Percentiles rank a stretch among this genome's conserved stretches.
Evolutionary conservation across 2,797 vertebrate genomes (phyloP).

Genomic region (Alauda arvensis): DNA sequence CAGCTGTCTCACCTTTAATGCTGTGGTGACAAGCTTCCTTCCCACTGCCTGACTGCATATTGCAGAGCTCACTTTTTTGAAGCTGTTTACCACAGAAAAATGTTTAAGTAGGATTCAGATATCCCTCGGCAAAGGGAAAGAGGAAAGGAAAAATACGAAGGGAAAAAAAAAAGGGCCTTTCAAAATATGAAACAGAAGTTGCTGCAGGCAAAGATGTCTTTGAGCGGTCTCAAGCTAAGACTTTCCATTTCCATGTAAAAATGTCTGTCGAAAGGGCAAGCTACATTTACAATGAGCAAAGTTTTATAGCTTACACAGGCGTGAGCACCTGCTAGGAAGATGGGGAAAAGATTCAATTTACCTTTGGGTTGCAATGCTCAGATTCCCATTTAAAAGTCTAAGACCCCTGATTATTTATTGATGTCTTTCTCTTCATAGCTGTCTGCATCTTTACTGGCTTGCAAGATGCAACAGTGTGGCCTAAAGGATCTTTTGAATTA

Average conservation of each 20-base stretch:
- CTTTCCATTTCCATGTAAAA: slow-evolving; percentile 69
- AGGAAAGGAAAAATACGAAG: slow-evolving; percentile 7
- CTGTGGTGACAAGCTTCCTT: neutral
- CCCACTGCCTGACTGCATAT: neutral
- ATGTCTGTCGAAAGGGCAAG: slow-evolving; percentile 60
- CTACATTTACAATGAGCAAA: slow-evolving; percentile 63
- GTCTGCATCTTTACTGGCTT: slow-evolving; percentile 81
- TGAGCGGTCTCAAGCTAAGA: slow-evolving; percentile 47
- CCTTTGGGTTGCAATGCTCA: slow-evolving; percentile 80
- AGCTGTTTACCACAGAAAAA: slow-evolving; percentile 38
- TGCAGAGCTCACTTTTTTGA: neutral
- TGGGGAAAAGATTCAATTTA: slow-evolving; percentile 73
- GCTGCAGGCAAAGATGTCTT: slow-evolving; percentile 47
- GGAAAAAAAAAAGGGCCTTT: neutral
- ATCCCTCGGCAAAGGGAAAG: slow-evolving; percentile 33
- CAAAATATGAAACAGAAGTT: slow-evolving; percentile 37
- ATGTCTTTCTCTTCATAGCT: slow-evolving; percentile 83
- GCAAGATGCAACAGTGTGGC: slow-evolving; percentile 71
- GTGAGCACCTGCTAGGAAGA: slow-evolving; percentile 55
- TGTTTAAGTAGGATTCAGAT: slow-evolving; percentile 45
- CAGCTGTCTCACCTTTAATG: neutral
- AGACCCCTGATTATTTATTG: slow-evolving; percentile 95
- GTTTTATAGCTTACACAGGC: slow-evolving; percentile 53
- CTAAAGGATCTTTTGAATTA: slow-evolving; percentile 89
- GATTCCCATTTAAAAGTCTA: slow-evolving; percentile 95